Percentiles rank a stretch among this genome's conserved stretches.
Evolutionary conservation across 92 coral and sea anemone genomes (phyloP).

Genomic region (Muricea muricata): DNA sequence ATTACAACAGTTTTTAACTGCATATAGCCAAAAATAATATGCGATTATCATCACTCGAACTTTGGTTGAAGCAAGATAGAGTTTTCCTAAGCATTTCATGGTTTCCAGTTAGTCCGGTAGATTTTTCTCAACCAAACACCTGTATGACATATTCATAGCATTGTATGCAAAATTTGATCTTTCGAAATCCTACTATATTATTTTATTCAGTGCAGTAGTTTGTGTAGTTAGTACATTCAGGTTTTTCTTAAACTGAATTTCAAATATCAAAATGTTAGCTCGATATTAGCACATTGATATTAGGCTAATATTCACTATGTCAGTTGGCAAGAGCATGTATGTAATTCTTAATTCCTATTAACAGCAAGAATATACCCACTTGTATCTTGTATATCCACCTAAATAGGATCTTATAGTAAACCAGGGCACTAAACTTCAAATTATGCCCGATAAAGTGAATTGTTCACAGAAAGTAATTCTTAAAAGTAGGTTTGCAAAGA

Average conservation of each 20-base stretch:
- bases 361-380: not conserved
- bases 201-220: not conserved
- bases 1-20: no score
- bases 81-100: not conserved
- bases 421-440: not conserved
- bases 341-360: not conserved
- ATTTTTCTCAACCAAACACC: not conserved
- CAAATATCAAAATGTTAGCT: not conserved
- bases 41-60: no score
- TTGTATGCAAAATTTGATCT: not conserved
- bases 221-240: not conserved
- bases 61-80: not conserved
- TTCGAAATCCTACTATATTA: not conserved
- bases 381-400: not conserved
- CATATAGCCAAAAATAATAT: no score
- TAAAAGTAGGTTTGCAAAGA: not conserved
- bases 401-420: not conserved
- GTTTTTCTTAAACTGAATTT: not conserved
- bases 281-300: not conserved
- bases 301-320: not conserved
- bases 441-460: not conserved
- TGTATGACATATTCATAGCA: not conserved
- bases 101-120: not conserved
- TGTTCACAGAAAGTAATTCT: not conserved
- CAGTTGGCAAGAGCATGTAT: not conserved